A percentile compares a stretch with the other conserved stretches of the same genome.
Evolutionary conservation across 1,140 invertebrate species (phyloP).

Genomic region (Neodiprion fabricii): DNA sequence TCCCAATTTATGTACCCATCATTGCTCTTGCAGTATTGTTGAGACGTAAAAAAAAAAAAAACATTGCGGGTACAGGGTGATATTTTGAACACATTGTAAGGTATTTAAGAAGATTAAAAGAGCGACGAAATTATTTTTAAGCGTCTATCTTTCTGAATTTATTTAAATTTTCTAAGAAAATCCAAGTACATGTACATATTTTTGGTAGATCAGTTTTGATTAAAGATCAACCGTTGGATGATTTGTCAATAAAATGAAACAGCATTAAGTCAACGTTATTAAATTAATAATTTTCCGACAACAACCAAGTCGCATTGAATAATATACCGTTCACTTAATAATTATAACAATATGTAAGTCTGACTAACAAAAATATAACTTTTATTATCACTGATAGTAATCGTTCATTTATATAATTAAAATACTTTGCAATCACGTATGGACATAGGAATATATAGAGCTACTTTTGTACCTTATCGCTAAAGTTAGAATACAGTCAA

Average conservation of each 20-base stretch:
- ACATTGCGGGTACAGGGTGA: no score
- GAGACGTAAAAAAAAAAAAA: no score
- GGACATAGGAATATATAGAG: conserved; percentile 24
- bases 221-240: neutral
- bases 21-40: no score
- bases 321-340: neutral
- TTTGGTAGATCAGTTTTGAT: neutral
- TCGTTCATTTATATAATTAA: conserved; percentile 41
- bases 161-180: neutral
- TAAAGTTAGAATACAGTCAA: conserved; percentile 41
- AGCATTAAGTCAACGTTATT: neutral
- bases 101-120: no score
- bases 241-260: neutral
- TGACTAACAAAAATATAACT: conserved; percentile 48
- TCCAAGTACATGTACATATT: neutral
- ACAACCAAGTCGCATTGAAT: neutral
- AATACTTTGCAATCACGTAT: conserved; percentile 44
- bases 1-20: no score
- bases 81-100: no score
- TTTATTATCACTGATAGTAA: conserved; percentile 35
- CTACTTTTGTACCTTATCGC: conserved; percentile 41
- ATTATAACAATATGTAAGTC: conserved; percentile 6
- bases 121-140: neutral
- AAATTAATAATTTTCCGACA: neutral
- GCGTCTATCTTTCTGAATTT: neutral